phyloP scores from a whole-genome alignment of 2,113 vertebrate species.

The Tonatia bakeri region DNA sequence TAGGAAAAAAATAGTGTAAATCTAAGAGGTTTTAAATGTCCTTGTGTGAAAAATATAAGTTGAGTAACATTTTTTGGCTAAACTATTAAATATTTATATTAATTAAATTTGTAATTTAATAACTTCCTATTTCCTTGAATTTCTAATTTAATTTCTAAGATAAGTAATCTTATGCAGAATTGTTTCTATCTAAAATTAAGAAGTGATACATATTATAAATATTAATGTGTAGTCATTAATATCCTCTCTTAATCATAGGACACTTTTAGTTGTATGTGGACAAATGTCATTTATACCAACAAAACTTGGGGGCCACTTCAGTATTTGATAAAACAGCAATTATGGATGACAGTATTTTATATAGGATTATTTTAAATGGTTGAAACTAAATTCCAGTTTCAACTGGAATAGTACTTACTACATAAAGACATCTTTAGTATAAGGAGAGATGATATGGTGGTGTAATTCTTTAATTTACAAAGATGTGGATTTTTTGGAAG shows the following conservation, averaged over 20 bases:
- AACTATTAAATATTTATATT: not conserved
- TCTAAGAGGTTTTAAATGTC: not conserved
- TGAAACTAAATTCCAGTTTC: constrained; percentile 3
- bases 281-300: not conserved
- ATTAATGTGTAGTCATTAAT: not conserved
- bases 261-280: not conserved
- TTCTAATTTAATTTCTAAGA: constrained; percentile 9
- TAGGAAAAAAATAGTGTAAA: not conserved
- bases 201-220: not conserved
- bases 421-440: not conserved
- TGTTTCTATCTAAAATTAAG: not conserved
- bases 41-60: constrained; percentile 5
- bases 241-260: not conserved
- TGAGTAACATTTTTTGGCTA: not conserved
- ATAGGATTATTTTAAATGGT: constrained; percentile 10
- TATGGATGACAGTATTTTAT: not conserved
- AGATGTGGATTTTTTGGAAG: not conserved
- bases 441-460: not conserved
- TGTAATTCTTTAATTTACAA: not conserved
- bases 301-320: not conserved
- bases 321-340: not conserved
- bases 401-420: not conserved
- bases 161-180: constrained; percentile 8
- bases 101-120: constrained; percentile 2
- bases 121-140: not conserved